Conservation (phyloP, 2,113 vertebrate species). For the Phylloscopus whistleri region DNA sequence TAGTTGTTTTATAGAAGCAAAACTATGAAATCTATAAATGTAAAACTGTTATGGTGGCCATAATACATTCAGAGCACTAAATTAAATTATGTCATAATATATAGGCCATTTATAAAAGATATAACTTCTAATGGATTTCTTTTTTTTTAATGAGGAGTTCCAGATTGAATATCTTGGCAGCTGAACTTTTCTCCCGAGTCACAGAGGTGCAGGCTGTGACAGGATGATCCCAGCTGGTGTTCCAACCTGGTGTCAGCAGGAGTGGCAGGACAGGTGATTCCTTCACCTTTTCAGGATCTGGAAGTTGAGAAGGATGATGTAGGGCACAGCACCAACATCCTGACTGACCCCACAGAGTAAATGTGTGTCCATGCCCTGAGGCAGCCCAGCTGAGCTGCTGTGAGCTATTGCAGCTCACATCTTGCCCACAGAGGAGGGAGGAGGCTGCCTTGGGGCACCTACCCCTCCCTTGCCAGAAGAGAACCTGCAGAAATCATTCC, state of each 20-base stretch:
- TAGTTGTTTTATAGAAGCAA: slow-evolving; percentile 62
- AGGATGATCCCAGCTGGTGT: neutral
- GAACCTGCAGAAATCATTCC: neutral
- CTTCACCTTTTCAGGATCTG: neutral
- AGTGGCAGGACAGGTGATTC: neutral
- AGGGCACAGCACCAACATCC: neutral
- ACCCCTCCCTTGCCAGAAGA: neutral
- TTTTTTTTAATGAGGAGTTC: neutral
- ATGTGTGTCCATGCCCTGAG: neutral
- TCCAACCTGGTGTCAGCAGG: neutral
- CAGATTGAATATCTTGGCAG: neutral
- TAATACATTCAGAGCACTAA: slow-evolving; percentile 46
- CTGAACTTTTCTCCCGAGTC: slow-evolving; percentile 9
- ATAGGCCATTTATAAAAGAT: slow-evolving; percentile 52
- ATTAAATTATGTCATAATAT: slow-evolving; percentile 62
- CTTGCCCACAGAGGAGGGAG: neutral
- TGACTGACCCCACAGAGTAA: neutral
- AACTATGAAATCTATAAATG: slow-evolving; percentile 62
- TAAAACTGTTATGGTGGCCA: neutral
- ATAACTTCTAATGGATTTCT: neutral
- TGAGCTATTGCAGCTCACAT: neutral
- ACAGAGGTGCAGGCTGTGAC: neutral
- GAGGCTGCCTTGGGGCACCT: neutral
- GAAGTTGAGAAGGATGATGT: neutral
- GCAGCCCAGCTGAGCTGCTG: neutral